Evolutionary conservation across 1,140 invertebrate species (phyloP).

Genomic region (Steinernema khuongi): DNA sequence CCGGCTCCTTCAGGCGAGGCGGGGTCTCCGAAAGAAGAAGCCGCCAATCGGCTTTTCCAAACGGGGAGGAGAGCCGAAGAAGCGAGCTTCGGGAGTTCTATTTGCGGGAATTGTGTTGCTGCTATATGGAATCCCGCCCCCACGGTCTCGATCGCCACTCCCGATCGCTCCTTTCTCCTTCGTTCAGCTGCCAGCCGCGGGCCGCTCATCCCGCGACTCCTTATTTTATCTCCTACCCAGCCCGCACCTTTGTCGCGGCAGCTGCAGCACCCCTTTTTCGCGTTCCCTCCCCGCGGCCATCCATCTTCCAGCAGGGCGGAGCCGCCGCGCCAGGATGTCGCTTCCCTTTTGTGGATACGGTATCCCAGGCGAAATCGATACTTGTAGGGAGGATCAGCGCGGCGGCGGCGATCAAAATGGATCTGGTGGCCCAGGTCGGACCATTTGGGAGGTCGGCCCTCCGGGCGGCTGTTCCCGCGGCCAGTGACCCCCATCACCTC

Average conservation of each 20-base stretch:
- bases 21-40: neutral
- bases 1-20: neutral
- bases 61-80: no score
- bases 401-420: constrained; percentile 3
- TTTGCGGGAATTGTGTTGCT: neutral
- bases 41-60: no score
- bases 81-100: neutral
- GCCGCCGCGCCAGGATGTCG: neutral
- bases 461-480: neutral
- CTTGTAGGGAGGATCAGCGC: neutral
- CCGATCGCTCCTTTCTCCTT: neutral
- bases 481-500: neutral
- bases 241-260: neutral
- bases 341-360: constrained; percentile 11
- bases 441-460: neutral
- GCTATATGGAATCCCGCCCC: constrained; percentile 8
- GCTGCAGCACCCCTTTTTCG: neutral
- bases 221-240: neutral
- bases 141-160: constrained; percentile 3
- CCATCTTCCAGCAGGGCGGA: neutral
- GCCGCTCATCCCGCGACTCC: constrained; percentile 11
- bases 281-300: neutral
- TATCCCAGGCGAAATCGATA: constrained; percentile 14
- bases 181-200: constrained; percentile 9
- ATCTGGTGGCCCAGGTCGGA: neutral